A percentile compares a stretch with the other conserved stretches of the same genome.
phyloP scores from a whole-genome alignment of 2,113 vertebrate species.

The Chauna torquata region DNA sequence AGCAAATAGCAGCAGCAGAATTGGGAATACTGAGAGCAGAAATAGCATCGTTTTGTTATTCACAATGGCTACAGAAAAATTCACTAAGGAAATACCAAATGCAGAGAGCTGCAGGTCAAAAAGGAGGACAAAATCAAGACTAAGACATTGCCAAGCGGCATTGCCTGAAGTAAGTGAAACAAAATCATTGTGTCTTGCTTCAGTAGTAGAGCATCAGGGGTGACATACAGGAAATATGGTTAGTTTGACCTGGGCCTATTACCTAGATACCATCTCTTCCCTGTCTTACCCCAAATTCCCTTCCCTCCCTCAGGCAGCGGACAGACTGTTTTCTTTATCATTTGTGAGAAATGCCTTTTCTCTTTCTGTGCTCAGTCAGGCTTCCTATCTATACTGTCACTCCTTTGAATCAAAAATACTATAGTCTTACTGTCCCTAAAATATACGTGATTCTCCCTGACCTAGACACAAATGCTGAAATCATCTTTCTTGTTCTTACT shows the following conservation, averaged over 20 bases:
- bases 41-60: not conserved
- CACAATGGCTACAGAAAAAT: not conserved
- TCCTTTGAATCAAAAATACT: not conserved
- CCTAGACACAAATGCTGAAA: not conserved
- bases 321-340: not conserved
- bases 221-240: not conserved
- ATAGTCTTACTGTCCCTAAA: not conserved
- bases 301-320: not conserved
- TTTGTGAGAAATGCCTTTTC: not conserved
- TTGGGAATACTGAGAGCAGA: not conserved
- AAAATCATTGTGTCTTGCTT: not conserved
- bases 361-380: not conserved
- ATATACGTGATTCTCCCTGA: not conserved
- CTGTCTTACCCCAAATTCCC: not conserved
- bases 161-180: not conserved
- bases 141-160: not conserved
- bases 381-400: not conserved
- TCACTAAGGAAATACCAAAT: not conserved
- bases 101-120: not conserved
- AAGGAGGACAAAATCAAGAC: not conserved
- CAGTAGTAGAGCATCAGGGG: not conserved
- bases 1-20: slow-evolving; percentile 21
- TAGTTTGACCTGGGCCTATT: not conserved
- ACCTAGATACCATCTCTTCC: not conserved
- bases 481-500: not conserved